Evolutionary conservation across 64 coral and sea anemone genomes (phyloP), one percentile per base, ranked within the genome.

Genomic region (Cladopsammia gracilis): DNA sequence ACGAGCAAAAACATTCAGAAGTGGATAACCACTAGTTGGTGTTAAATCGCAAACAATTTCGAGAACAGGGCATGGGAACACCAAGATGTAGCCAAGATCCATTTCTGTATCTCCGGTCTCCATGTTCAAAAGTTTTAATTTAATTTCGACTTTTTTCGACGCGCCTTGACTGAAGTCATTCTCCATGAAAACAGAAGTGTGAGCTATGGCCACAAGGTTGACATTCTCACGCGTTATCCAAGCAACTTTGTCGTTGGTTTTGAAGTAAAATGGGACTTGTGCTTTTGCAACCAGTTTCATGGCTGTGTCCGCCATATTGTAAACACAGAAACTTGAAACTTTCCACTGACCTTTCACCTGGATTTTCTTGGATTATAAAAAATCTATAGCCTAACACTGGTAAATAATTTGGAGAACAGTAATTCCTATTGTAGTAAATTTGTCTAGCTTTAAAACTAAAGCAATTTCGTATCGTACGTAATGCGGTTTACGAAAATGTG

Each of bases 41-140:
- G 77, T 79, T 60, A 79, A 44, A 79, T 79, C 77, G 54, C 77
- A 79, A 79, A 79, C 23, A 42, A 79, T 79, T 79, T 79, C 77
- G 6, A 79, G 54, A 11, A 79, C 23, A 44, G 77, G 24, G n/a
- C 49, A 60, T 22, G n/a, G 50, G 10, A 60, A 79, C 3, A 79
- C 50, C 53, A 79, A 34, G 24, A 24, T 59, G 22, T 42, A 79
- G 6, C 52, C 52, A 34, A 79, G 56, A 14, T 79, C 77, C 34
- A 24, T 59, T 59, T 79, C 77, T 25, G 54, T 25, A 1, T 60
- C 53, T 15, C 53, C 77, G 14, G 20, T 79, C 1, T 59, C 10
- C 13, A 79, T 26, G 77, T 79, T 59, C 10, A 79, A 50, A 79
- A 61, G 25, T 79, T 79, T 79, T 24, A 79, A 79, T 10, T 42